Conservation (phyloP, 2,797 vertebrate species). For the Tadarida brasiliensis region DNA sequence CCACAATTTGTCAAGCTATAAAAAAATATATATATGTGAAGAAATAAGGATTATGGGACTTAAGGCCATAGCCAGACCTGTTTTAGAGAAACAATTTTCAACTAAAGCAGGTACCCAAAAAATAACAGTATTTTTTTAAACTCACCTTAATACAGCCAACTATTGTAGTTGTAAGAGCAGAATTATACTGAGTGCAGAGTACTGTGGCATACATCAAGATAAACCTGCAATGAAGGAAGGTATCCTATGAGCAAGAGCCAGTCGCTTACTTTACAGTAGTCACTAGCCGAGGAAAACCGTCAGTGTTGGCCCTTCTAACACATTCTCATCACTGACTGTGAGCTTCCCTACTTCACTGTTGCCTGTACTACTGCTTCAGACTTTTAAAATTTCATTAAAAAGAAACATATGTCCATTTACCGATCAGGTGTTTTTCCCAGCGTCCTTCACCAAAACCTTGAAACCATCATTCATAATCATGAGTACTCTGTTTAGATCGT, state of each 20-base stretch:
- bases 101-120: not conserved
- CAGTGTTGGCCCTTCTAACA: not conserved
- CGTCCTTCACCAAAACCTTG: not conserved
- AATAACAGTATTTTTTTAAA: not conserved
- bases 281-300: not conserved
- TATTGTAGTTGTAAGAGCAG: constrained; percentile 98
- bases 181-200: constrained; percentile 97
- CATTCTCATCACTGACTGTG: not conserved
- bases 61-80: not conserved
- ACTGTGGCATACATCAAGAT: constrained; percentile 97
- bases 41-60: not conserved
- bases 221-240: constrained; percentile 88
- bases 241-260: not conserved
- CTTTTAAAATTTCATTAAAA: not conserved
- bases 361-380: not conserved
- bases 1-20: not conserved
- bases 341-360: not conserved
- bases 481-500: not conserved
- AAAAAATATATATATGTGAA: not conserved
- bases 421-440: not conserved
- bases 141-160: constrained; percentile 98
- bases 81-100: not conserved
- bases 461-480: not conserved
- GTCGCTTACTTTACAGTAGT: not conserved
- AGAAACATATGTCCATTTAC: not conserved